A percentile compares a stretch with the other conserved stretches of the same genome.
Conservation (phyloP, 2,113 vertebrate genomes). For the Pluvianellus socialis region DNA sequence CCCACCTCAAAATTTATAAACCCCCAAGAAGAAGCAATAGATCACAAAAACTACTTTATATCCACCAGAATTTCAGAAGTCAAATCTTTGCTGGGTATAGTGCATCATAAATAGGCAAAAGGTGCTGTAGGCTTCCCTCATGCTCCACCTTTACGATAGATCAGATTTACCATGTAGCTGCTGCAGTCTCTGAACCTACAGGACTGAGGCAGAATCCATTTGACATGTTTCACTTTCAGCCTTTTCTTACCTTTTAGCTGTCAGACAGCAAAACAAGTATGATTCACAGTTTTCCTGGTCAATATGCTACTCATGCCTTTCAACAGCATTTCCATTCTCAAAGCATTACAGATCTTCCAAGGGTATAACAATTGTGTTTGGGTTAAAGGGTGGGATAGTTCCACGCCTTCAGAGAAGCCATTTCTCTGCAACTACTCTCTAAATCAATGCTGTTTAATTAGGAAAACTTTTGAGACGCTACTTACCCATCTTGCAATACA, state of each 20-base stretch:
- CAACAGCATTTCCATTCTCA: neutral
- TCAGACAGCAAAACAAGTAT: neutral
- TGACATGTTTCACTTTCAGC: neutral
- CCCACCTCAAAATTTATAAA: neutral
- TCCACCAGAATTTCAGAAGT: neutral
- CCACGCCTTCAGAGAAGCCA: neutral
- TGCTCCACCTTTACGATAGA: neutral
- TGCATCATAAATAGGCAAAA: neutral
- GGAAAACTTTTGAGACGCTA: neutral
- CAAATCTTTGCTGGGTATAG: neutral
- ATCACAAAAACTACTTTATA: neutral
- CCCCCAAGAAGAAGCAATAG: neutral
- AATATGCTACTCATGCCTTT: neutral
- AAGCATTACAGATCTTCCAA: neutral
- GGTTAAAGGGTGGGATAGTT: neutral
- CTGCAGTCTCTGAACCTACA: neutral
- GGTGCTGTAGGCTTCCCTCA: neutral
- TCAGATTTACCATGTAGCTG: neutral
- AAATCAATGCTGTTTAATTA: neutral
- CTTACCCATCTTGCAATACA: neutral
- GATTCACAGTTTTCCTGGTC: neutral
- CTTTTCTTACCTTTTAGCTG: neutral
- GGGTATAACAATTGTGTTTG: neutral
- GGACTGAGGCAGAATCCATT: neutral
- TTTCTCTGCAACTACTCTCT: neutral